phyloP scores from a whole-genome alignment of 2,113 vertebrate species.

The Gymnorhina tibicen region DNA sequence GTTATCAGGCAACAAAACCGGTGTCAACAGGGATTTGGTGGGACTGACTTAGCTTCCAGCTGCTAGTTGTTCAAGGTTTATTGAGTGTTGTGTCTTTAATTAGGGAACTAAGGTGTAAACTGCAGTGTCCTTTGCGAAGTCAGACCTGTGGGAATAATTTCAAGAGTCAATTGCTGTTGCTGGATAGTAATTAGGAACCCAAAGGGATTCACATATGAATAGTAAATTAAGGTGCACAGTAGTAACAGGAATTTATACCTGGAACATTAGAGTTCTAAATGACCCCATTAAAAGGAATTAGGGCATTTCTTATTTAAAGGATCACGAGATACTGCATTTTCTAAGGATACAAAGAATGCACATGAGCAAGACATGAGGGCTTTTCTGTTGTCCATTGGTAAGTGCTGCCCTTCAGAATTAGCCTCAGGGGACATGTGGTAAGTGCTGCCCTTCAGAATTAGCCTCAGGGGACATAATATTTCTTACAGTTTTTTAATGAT shows the following conservation, averaged over 20 bases:
- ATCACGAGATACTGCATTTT: conserved; percentile 42
- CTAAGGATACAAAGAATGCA: conserved; percentile 29
- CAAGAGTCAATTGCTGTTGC: conserved; percentile 50
- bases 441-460: conserved; percentile 4
- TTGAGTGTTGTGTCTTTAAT: conserved; percentile 68
- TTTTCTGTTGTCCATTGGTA: conserved; percentile 2
- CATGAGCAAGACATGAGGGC: not conserved
- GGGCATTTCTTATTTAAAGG: conserved; percentile 66
- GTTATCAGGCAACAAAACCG: not conserved
- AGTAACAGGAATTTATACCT: conserved; percentile 57
- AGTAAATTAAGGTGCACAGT: conserved; percentile 67
- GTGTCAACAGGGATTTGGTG: conserved; percentile 9
- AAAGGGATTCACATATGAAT: conserved; percentile 53
- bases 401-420: conserved; percentile 4
- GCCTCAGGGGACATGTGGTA: not conserved
- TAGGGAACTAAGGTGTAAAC: conserved; percentile 66
- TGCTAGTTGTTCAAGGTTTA: conserved; percentile 72
- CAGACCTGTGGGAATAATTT: conserved; percentile 66
- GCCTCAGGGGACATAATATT: not conserved
- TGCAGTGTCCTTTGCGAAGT: conserved; percentile 66
- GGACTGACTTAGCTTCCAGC: conserved; percentile 62
- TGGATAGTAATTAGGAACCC: conserved; percentile 65
- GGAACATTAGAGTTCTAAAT: conserved; percentile 50
- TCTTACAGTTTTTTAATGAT: conserved; percentile 6
- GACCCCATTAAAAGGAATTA: conserved; percentile 60